Percentiles rank a stretch among this genome's conserved stretches.
Conservation (phyloP, 2,797 vertebrate species). For the Buceros bicornis region DNA sequence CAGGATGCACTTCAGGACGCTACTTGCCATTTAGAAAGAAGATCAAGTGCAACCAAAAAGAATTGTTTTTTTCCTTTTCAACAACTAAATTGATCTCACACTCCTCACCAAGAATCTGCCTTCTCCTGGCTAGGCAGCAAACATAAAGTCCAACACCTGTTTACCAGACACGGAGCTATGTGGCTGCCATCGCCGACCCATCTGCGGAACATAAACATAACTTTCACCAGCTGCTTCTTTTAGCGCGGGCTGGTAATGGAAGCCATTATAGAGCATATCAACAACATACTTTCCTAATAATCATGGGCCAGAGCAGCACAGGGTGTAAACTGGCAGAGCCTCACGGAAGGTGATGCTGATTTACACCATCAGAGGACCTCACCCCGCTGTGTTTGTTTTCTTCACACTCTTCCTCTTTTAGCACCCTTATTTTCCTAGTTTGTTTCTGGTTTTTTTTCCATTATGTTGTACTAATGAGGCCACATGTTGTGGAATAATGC, state of each 20-base stretch:
- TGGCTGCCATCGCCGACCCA: conserved; percentile 71
- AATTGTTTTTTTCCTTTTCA: conserved; percentile 51
- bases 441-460: neutral
- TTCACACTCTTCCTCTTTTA: conserved; percentile 16
- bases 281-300: conserved; percentile 65
- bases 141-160: conserved; percentile 79
- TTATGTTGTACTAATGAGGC: conserved; percentile 50
- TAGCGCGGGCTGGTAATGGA: conserved; percentile 65
- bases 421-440: neutral
- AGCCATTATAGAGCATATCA: conserved; percentile 71
- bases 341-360: conserved; percentile 6
- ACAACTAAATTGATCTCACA: conserved; percentile 24
- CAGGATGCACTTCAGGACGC: conserved; percentile 2
- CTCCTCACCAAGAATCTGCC: conserved; percentile 50
- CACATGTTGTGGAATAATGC: conserved; percentile 29
- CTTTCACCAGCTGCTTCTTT: conserved; percentile 81
- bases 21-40: neutral
- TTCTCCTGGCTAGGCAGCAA: conserved; percentile 75
- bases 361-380: conserved; percentile 16
- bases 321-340: conserved; percentile 47
- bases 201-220: conserved; percentile 71
- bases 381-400: neutral
- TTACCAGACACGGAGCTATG: conserved; percentile 71
- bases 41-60: neutral
- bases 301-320: conserved; percentile 41